These are phyloP conservation scores for Acropora yongei DNA, from an alignment of 64 coral and sea anemone species.

Conservation along the genomic window DNA sequence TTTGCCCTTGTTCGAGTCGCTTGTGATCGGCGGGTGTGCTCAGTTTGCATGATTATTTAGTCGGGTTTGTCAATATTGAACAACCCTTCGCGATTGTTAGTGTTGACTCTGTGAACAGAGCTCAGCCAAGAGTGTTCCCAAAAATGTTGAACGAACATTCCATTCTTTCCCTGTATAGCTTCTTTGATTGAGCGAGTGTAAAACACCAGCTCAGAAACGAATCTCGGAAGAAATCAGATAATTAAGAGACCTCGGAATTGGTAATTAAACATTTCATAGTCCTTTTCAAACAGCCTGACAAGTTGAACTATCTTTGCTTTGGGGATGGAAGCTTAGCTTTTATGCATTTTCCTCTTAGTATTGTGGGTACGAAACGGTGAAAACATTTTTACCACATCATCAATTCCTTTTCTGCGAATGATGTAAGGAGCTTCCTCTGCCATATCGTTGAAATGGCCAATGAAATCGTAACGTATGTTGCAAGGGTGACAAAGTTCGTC, in stretches of 20 bases:
- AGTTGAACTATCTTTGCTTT: neutral
- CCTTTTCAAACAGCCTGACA: neutral
- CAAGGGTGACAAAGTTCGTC: neutral
- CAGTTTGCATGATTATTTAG: too few species aligned
- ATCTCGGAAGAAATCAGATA: neutral
- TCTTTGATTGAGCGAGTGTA: too few species aligned
- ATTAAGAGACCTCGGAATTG: neutral
- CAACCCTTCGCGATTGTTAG: too few species aligned
- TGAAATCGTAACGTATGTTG: neutral
- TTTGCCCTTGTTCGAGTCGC: too few species aligned
- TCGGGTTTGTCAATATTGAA: too few species aligned
- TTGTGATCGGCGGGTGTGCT: too few species aligned
- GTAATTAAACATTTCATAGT: slow-evolving; percentile 1
- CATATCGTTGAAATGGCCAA: slow-evolving; percentile 5
- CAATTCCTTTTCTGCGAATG: neutral
- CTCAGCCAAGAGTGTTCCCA: too few species aligned
- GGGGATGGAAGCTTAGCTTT: neutral
- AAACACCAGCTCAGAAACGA: neutral
- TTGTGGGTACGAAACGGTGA: neutral
- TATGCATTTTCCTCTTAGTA: neutral
- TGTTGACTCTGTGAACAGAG: too few species aligned
- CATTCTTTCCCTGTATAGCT: too few species aligned
- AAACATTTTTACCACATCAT: neutral
- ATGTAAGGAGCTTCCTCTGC: neutral
- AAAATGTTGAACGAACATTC: too few species aligned